Evolutionary conservation across 2,797 vertebrate species (phyloP).

Genomic region (Xenentodon cancila): DNA sequence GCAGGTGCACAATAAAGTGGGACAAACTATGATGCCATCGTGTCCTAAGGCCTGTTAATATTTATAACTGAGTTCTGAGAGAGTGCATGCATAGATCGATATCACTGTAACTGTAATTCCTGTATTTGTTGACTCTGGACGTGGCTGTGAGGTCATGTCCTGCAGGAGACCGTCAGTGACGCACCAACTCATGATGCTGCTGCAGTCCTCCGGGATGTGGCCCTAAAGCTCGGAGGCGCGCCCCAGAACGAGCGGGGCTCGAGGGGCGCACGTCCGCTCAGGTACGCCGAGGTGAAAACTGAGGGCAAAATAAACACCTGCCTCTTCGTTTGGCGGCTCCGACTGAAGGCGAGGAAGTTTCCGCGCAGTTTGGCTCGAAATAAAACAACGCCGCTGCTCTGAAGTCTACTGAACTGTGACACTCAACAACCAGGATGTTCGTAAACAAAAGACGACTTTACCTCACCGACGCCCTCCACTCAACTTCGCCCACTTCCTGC

Average conservation of each 20-base stretch:
- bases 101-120: slow-evolving; percentile 1
- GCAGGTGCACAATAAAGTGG: no score
- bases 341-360: slow-evolving; percentile 32
- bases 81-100: background rate
- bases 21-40: no score
- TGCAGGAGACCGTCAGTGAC: slow-evolving; percentile 16
- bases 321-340: no score
- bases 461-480: slow-evolving; percentile 19
- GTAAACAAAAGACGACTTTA: slow-evolving; percentile 8
- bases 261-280: no score
- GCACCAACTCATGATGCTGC: slow-evolving; percentile 4
- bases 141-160: background rate
- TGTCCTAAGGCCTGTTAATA: no score
- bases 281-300: no score
- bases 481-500: slow-evolving; percentile 62
- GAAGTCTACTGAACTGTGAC: background rate
- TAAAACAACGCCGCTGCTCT: background rate
- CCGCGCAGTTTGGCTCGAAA: background rate
- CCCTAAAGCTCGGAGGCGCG: no score
- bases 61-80: background rate
- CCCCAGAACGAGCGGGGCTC: no score
- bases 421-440: slow-evolving; percentile 7
- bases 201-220: background rate
- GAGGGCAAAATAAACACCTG: no score
- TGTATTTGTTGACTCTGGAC: background rate